Base-by-base conservation (phyloP, 2,113 vertebrate genomes). In the Apodemus speciosus region DNA sequence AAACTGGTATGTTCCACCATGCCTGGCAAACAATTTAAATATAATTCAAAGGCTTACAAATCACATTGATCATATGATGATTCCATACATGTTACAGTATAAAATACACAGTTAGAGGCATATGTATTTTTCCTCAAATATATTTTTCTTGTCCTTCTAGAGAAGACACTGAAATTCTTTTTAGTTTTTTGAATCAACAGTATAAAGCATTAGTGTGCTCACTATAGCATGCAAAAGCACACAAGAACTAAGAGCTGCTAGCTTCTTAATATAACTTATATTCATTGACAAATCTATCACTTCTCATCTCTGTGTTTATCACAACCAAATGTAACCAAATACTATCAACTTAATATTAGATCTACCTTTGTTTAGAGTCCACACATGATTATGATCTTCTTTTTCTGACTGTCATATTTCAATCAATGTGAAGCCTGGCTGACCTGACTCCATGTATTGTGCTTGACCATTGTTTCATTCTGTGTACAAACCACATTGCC, bases 401-500 rank as follows among this genome's bases (percentile, higher is more conserved):
- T 35, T 68, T 38, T 80, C 0, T 20, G 2, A 20, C 64, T 38
- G 1, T 15, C 3, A 7, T 27, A 18, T 60, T 18, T 27, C 20
- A 60, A 32, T 20, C 38, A n/a, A n/a, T 35, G 25, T 21, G 27
- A 4, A n/a, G 30, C 77, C 16, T 0, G 60, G 58, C 9, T 25
- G 8, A 60, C 5, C 43, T 3, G 23, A 32, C 16, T 90, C 15
- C 1, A 11, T 25, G 7, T 27, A 71, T 43, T 58, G 14, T 56
- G 20, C 7, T 32, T 35, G 8, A 84, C 13, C 35, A 49, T 16
- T 21, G 25, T 4, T 60, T n/a, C 32, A n/a, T 38, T n/a, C 11
- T 46, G 23, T 30, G 1, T 60, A 15, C 27, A 21, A 5, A 13
- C 3, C 3, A 13, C 2, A 1, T 30, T 51, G 30, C 13, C 35